Base-by-base conservation (phyloP, 2,797 vertebrate species). In the Labeo calbasu region DNA sequence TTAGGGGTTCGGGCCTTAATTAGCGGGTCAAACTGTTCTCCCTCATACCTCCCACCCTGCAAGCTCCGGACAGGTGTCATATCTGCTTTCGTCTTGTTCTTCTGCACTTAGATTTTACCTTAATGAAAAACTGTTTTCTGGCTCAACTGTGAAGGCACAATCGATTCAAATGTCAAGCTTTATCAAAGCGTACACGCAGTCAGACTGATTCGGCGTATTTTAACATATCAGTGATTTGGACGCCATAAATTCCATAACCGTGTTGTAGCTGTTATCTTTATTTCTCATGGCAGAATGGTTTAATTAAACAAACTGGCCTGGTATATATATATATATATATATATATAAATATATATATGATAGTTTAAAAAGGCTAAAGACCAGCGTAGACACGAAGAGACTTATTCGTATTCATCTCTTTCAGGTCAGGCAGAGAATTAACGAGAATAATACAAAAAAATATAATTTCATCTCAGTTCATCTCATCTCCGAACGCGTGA, bases 401-500 rank as follows among this genome's bases (percentile, higher is more conserved):
- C 14, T 46, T 32, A 1, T 15, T 13, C n/a, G 10, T 15, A 36
- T 13, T 36, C 43, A 71, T 61, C 68, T 53, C 36, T n/a, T 14
- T 25, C n/a, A 48, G 50, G 23, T 28, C 55, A 32, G 23, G 53
- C 55, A 32, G 57, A 53, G 48, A 46, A 72, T 82, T 59, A 14
- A 66, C 23, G 46, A 17, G 21, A 46, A 75, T 61, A 36, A 36
- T 36, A 36, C 32, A 15, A 46, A 15, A 15, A 68, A 19, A 46
- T 71, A 46, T 43, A 17, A 61, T 77, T 77, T 21, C 28, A n/a
- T 75, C 32, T 71, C n/a, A 72, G 1, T 73, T 40, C 48, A 53
- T 53, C 32, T 25, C 53, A 23, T 51, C n/a, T 40, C 88, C 53
- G 76, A 13, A 28, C 73, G 68, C 81, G 79, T 70, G 85, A 76